These are phyloP conservation scores for Neosilurus hyrtlii DNA, from an alignment of 2,797 vertebrate genomes.

Conservation along the genomic window DNA sequence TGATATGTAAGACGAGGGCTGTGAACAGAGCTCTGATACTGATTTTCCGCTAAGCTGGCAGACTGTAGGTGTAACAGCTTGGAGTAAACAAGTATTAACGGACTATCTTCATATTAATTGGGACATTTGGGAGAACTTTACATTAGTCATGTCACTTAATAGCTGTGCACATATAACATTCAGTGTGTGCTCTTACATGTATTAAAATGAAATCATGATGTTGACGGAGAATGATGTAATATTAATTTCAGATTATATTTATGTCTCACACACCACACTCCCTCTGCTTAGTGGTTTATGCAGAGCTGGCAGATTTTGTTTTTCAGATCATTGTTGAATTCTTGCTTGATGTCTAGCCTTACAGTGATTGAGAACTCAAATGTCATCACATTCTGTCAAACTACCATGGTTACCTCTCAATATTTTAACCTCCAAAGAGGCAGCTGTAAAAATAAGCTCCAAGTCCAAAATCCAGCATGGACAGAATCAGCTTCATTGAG, in stretches of 20 bases:
- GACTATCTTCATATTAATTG: slow-evolving; percentile 1
- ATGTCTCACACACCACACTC: background rate
- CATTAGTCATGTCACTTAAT: background rate
- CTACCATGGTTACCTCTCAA: slow-evolving; percentile 23
- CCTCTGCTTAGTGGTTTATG: background rate
- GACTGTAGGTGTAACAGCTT: slow-evolving; percentile 7
- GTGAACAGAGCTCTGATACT: slow-evolving; percentile 41
- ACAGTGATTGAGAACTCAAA: background rate
- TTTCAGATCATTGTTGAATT: background rate
- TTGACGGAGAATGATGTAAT: background rate
- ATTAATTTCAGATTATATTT: background rate
- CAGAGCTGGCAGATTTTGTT: too few species aligned
- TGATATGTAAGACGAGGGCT: slow-evolving; percentile 48
- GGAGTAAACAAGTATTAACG: slow-evolving; percentile 45
- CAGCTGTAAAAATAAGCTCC: slow-evolving; percentile 54
- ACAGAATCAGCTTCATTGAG: slow-evolving; percentile 27
- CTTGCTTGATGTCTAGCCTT: slow-evolving; percentile 27
- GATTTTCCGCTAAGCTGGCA: slow-evolving; percentile 56
- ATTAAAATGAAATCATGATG: background rate
- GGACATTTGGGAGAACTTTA: slow-evolving; percentile 10
- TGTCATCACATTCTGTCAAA: background rate
- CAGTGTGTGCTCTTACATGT: background rate
- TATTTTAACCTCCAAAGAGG: slow-evolving; percentile 35
- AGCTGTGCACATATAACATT: background rate
- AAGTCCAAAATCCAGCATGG: slow-evolving; percentile 24